Percentiles rank a stretch among this genome's conserved stretches.
Conservation (phyloP, 1,140 invertebrate species). For the Bombus confusus region DNA sequence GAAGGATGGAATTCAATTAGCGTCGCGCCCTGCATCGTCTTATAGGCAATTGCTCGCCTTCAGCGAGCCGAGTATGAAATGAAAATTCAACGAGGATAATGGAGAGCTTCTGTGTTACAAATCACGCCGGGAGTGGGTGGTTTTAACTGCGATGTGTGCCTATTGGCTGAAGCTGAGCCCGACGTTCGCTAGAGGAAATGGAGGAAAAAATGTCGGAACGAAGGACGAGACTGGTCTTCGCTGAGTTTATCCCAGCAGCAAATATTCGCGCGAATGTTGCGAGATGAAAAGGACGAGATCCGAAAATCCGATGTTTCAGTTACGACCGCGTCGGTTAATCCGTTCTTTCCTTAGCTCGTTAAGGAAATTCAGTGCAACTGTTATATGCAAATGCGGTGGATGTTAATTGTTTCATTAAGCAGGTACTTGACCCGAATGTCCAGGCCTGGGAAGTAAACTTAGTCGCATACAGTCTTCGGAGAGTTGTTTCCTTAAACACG, state of each 20-base stretch:
- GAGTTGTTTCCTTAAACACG: conserved; percentile 1
- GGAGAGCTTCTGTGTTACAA: not conserved
- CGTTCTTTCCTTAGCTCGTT: conserved; percentile 35
- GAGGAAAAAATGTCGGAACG: not conserved
- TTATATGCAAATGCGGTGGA: conserved; percentile 42
- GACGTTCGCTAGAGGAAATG: not conserved
- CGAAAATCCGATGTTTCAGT: conserved; percentile 5
- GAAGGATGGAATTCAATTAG: conserved; percentile 51
- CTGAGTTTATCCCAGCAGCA: not conserved
- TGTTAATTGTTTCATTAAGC: conserved; percentile 56
- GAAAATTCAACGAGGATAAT: conserved; percentile 29
- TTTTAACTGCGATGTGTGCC: not conserved
- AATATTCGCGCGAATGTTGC: not conserved
- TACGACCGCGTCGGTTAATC: conserved; percentile 26
- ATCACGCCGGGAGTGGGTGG: conserved; percentile 10
- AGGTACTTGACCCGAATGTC: conserved; percentile 42
- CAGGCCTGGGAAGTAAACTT: conserved; percentile 20
- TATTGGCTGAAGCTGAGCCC: not conserved
- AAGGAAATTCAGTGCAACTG: conserved; percentile 27
- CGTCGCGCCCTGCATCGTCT: conserved; percentile 15
- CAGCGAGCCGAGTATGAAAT: not conserved
- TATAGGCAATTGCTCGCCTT: not conserved
- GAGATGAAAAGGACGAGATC: not conserved
- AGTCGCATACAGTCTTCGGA: not conserved
- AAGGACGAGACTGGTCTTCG: too few species aligned